A percentile compares a stretch with the other conserved stretches of the same genome.
Evolutionary conservation across 2,888 invertebrate species (phyloP).

Genomic region (Lydus trimaculatus): DNA sequence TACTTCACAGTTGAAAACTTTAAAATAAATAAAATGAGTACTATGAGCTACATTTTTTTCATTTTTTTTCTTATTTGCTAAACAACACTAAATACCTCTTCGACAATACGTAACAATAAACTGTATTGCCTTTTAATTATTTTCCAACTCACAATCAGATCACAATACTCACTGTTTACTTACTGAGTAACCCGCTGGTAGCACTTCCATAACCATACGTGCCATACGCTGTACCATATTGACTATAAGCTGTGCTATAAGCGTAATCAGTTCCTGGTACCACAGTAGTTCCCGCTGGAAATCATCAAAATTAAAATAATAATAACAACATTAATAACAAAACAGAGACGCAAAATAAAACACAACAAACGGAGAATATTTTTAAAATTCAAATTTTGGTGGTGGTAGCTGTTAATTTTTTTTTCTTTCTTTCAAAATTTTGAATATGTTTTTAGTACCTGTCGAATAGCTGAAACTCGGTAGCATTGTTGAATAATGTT

Average conservation of each 20-base stretch:
- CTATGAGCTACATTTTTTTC: neutral
- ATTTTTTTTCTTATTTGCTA: neutral
- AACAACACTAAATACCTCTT: neutral
- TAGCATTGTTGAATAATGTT: conserved; percentile 70
- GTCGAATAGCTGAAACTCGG: conserved; percentile 76
- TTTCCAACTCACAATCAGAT: neutral
- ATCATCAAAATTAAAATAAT: no score
- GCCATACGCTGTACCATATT: conserved; percentile 76
- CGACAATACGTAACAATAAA: neutral
- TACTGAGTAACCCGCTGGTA: conserved; percentile 74
- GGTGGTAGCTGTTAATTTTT: neutral
- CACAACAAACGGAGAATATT: neutral
- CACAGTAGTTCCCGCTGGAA: conserved; percentile 69
- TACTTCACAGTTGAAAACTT: neutral
- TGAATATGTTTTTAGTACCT: conserved; percentile 57
- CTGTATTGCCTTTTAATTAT: neutral
- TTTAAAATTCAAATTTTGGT: neutral
- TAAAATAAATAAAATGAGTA: neutral
- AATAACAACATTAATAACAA: conserved; percentile 4
- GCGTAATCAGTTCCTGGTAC: conserved; percentile 73
- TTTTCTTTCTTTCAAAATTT: neutral
- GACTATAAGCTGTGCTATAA: conserved; percentile 77
- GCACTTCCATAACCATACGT: conserved; percentile 72
- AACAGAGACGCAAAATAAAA: no score
- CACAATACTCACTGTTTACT: conserved; percentile 71